Base-by-base conservation (phyloP, 2,888 invertebrate genomes). In the Ophioninae sp. region DNA sequence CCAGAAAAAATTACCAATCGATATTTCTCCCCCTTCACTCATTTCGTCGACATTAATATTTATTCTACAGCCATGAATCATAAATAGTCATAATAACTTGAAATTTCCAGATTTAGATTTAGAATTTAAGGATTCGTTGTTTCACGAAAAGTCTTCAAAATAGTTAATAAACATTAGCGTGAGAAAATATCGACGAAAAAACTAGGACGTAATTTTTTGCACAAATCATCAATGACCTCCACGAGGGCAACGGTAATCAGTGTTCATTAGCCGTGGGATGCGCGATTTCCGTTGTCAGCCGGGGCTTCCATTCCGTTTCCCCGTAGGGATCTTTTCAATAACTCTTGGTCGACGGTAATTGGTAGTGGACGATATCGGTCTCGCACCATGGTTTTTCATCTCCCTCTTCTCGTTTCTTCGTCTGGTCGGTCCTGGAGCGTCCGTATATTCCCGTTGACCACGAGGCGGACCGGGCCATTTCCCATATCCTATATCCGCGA, bases 311-410 rank as follows among this genome's bases (percentile, higher is more conserved):
- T 59, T 39, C 21, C 21, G 57, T 70, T 83, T 85, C 87, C 88
- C 91, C 90, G 82, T 88, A 87, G 91, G 92, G 90, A 91, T 91
- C 90, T 91, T 92, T 92, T 91, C 92, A 92, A 92, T 92, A 91
- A 92, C 90, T 92, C 91, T 91, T 91, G 90, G 90, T 91, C 88
- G 88, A 84, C 87, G 87, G 89, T 91, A 91, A 91, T 90, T 90
- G 91, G 90, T 87, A 87, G 88, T 81, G 87, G 87, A 86, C 88
- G 91, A 91, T 91, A 92, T 91, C 90, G 90, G 89, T 88, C 87
- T 86, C 86, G 86, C 85, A 70, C 68, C 59, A 41, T 76, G 50
- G 56, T 81, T 39, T 65, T 64, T 20, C 62, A 23, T 37, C 20
- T 21, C 62, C 69, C 72, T 73, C 50, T 81, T 67, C 56, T 74